phyloP scores from a whole-genome alignment of 2,113 vertebrate genomes.

The Cygnus atratus region DNA sequence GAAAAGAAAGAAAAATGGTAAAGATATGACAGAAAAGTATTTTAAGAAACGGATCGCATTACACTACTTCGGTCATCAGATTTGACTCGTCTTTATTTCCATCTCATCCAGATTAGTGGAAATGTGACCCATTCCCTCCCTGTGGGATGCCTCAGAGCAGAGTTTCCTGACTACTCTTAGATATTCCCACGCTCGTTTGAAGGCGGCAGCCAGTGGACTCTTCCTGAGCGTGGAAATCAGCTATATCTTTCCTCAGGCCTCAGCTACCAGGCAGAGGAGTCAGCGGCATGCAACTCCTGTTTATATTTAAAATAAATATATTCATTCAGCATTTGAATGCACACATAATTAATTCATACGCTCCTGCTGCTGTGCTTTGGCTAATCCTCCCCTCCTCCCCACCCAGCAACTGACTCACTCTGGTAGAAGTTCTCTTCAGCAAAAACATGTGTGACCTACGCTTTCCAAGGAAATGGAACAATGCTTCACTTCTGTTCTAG shows the following conservation, averaged over 20 bases:
- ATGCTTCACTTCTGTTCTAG: not conserved
- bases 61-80: slow-evolving; percentile 51
- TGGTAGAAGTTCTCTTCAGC: not conserved
- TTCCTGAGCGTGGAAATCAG: not conserved
- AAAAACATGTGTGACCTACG: not conserved
- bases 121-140: slow-evolving; percentile 32
- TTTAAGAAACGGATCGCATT: slow-evolving; percentile 46
- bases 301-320: slow-evolving; percentile 54
- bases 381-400: not conserved
- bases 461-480: slow-evolving; percentile 62
- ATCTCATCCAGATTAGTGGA: slow-evolving; percentile 24
- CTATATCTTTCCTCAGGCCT: not conserved
- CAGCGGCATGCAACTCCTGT: not conserved
- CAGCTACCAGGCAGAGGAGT: not conserved
- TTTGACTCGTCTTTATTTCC: slow-evolving; percentile 56
- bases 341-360: slow-evolving; percentile 4
- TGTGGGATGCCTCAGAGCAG: not conserved
- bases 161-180: not conserved
- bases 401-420: slow-evolving; percentile 1
- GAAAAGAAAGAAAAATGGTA: not conserved
- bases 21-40: slow-evolving; percentile 18
- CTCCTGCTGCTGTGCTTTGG: not conserved
- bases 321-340: slow-evolving; percentile 10
- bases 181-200: slow-evolving; percentile 16
- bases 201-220: not conserved